Base-by-base conservation (phyloP, 2,888 invertebrate species). In the Plebejus argus region DNA sequence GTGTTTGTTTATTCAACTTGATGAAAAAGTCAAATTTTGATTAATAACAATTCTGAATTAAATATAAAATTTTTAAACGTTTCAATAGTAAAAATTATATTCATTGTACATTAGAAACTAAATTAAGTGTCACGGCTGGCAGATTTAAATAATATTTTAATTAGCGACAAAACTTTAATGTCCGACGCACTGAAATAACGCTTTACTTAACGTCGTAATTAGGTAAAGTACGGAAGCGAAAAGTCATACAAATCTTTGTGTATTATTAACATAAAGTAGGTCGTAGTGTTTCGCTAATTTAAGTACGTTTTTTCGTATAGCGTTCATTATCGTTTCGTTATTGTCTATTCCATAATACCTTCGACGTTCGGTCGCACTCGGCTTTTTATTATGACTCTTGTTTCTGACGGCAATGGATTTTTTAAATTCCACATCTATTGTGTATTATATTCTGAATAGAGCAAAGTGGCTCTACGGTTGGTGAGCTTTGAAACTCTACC, bases 341-440 rank as follows among this genome's bases (percentile, higher is more conserved):
- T 74, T 74, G 74, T 74, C 74, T 74, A 74, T 74, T 28, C 74
- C 74, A 74, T 74, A 74, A 74, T 74, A 74, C 74, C 49, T 74
- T 74, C 74, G 74, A 74, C 53, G 74, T 74, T 74, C 74, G 28
- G 53, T 28, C 49, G 74, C 71, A 33, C 56, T 53, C 39, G 23
- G 39, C 35, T 76, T 78, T 79, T 79, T 76, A 78, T 66, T 75
- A 78, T 78, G 76, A 78, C 77, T 79, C 76, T 78, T 78, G 77
- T 79, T 79, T 78, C 76, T 78, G 78, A 77, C 77, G 76, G 78
- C 78, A 78, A 77, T 78, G 49, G 79, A 77, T 49, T 78, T 79
- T 72, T 79, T 77, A 78, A 78, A 79, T 78, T 78, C 76, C 74
- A 78, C 77, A 76, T 78, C 78, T 77, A 78, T 78, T 79, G 79